phyloP scores from a whole-genome alignment of 2,888 invertebrate species.

The Stegophylla sp. region DNA sequence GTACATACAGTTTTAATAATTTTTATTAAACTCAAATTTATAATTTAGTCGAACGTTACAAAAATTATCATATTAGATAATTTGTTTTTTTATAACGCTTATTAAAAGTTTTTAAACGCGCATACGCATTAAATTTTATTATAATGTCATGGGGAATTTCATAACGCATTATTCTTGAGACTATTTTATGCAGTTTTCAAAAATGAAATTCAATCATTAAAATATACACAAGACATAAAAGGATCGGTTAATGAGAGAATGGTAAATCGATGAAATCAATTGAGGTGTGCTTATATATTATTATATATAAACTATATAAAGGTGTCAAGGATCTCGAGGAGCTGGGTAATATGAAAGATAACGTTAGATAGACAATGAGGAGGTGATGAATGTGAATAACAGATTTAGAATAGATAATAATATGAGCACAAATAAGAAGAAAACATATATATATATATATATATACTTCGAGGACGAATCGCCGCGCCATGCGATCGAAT shows the following conservation, averaged over 20 bases:
- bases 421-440: constrained; percentile 13
- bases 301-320: no score
- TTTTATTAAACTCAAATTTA: no score
- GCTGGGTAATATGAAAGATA: constrained; percentile 12
- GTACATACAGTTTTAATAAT: no score
- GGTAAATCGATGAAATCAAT: constrained; percentile 42
- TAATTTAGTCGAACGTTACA: no score
- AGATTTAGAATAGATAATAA: constrained; percentile 25
- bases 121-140: no score
- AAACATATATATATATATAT: background rate
- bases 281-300: background rate
- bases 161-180: no score
- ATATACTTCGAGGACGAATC: background rate
- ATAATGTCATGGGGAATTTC: no score
- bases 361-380: background rate
- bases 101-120: no score
- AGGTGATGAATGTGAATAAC: constrained; percentile 15
- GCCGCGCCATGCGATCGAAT: no score
- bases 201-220: background rate
- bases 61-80: no score
- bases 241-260: constrained; percentile 47
- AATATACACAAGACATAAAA: constrained; percentile 27
- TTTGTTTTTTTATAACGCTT: no score
- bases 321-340: constrained; percentile 49
- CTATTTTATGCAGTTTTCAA: no score